Conservation (phyloP, 2,888 invertebrate genomes). For the Hirtodrosophila confusa region DNA sequence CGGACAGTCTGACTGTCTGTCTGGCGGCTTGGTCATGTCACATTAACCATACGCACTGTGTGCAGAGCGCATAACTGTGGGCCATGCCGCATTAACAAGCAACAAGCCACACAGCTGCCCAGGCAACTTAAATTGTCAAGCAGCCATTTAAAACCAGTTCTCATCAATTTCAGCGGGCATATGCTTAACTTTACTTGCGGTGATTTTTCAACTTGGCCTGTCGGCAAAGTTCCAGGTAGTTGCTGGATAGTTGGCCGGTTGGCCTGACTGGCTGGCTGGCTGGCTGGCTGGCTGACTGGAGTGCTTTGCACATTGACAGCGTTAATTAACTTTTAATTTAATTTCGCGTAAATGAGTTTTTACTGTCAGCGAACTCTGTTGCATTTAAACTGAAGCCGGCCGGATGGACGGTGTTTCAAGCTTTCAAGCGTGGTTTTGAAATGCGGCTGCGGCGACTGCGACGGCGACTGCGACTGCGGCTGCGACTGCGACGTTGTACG, state of each 20-base stretch:
- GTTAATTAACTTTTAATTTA: constrained; percentile 82
- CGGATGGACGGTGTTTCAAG: constrained; percentile 33
- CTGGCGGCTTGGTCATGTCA: constrained; percentile 64
- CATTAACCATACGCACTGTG: constrained; percentile 77
- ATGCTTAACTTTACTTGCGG: constrained; percentile 80
- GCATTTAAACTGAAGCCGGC: constrained; percentile 50
- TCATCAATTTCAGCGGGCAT: constrained; percentile 76
- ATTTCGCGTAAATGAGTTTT: constrained; percentile 82
- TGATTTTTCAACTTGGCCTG: constrained; percentile 72
- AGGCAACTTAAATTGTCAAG: constrained; percentile 68
- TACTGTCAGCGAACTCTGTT: constrained; percentile 78
- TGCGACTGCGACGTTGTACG: constrained; percentile 44
- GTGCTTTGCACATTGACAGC: constrained; percentile 82
- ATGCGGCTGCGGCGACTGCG: constrained; percentile 54
- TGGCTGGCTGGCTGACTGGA: constrained; percentile 43
- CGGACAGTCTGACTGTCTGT: constrained; percentile 12
- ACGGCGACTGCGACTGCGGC: neutral
- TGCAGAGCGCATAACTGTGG: constrained; percentile 62
- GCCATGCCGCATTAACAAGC: constrained; percentile 42
- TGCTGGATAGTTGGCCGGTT: constrained; percentile 45
- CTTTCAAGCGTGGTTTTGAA: constrained; percentile 80
- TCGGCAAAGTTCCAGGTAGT: constrained; percentile 65
- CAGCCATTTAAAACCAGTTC: constrained; percentile 75
- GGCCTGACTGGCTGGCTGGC: neutral
- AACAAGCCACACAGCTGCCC: constrained; percentile 35